Conservation (phyloP, 2,888 invertebrate genomes). For the Napeogenes sylphis region DNA sequence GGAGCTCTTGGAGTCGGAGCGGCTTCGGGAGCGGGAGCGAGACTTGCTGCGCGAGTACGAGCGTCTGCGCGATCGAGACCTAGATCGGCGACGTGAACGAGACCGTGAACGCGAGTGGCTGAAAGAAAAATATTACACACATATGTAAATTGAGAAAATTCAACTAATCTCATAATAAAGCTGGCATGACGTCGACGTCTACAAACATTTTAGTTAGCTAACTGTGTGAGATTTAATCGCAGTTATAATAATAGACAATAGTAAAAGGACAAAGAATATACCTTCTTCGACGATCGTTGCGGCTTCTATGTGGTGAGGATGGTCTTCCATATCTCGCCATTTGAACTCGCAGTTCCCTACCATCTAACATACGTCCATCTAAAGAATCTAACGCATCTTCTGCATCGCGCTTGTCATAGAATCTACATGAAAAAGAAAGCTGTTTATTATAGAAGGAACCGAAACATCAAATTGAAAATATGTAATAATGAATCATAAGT, state of each 20-base stretch:
- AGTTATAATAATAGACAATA: too few relatives aligned
- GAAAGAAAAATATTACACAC: conserved; percentile 57
- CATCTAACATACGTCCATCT: conserved; percentile 97
- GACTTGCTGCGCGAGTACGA: conserved; percentile 83
- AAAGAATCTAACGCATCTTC: conserved; percentile 98
- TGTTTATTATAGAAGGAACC: conserved; percentile 12
- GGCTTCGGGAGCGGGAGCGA: conserved; percentile 85
- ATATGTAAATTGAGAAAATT: conserved; percentile 19
- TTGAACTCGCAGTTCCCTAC: conserved; percentile 97
- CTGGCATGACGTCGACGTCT: background rate
- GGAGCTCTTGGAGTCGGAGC: conserved; percentile 79
- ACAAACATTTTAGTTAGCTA: conserved; percentile 19
- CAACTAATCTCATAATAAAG: background rate
- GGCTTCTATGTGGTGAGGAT: conserved; percentile 88
- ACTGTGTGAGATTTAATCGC: background rate
- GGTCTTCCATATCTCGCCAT: conserved; percentile 98
- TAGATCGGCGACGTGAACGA: conserved; percentile 78
- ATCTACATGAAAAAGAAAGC: conserved; percentile 70
- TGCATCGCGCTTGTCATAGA: conserved; percentile 97
- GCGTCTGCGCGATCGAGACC: conserved; percentile 80
- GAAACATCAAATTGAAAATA: conserved; percentile 10
- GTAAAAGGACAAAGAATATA: conserved; percentile 31
- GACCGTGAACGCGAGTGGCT: conserved; percentile 75
- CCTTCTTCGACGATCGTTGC: conserved; percentile 82
- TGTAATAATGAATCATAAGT: background rate